Evolutionary conservation across 1,140 invertebrate species (phyloP).

Genomic region (Pinna nobilis): DNA sequence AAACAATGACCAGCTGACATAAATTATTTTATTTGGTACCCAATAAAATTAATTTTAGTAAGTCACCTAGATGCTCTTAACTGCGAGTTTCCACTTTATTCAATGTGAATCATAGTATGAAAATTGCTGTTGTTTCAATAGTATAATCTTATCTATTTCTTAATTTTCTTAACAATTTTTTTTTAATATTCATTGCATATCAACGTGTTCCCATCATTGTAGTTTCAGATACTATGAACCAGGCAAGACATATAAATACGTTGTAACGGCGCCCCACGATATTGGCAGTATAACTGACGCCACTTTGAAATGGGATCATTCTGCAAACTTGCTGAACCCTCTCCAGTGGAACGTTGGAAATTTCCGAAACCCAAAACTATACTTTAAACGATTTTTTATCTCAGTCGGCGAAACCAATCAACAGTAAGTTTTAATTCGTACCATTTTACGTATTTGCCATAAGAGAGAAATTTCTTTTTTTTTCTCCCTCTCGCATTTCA

Average conservation of each 20-base stretch:
- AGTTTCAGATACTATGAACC: slow-evolving; percentile 43
- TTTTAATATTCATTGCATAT: neutral
- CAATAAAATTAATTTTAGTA: too few relatives aligned
- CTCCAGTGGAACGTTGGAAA: slow-evolving; percentile 46
- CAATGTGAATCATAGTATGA: neutral
- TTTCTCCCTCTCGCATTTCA: too few relatives aligned
- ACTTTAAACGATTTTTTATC: slow-evolving; percentile 28
- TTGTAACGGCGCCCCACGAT: slow-evolving; percentile 36
- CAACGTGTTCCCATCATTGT: neutral
- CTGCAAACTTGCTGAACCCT: slow-evolving; percentile 17
- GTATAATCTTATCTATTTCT: neutral
- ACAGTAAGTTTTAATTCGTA: slow-evolving; percentile 45
- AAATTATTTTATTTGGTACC: too few relatives aligned
- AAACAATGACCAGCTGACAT: too few relatives aligned
- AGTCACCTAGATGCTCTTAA: too few relatives aligned
- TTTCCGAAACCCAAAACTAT: slow-evolving; percentile 42
- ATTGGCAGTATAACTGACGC: slow-evolving; percentile 41
- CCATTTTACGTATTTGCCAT: too few relatives aligned
- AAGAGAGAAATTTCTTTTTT: too few relatives aligned
- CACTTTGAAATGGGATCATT: slow-evolving; percentile 38
- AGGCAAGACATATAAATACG: slow-evolving; percentile 34
- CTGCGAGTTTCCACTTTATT: too few relatives aligned
- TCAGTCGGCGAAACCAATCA: slow-evolving; percentile 8
- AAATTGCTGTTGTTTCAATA: neutral
- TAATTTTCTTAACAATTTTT: neutral